Evolutionary conservation across 2,797 vertebrate species (phyloP), one percentile per base, ranked within the genome.

Genomic region (Centropyge bicolor): DNA sequence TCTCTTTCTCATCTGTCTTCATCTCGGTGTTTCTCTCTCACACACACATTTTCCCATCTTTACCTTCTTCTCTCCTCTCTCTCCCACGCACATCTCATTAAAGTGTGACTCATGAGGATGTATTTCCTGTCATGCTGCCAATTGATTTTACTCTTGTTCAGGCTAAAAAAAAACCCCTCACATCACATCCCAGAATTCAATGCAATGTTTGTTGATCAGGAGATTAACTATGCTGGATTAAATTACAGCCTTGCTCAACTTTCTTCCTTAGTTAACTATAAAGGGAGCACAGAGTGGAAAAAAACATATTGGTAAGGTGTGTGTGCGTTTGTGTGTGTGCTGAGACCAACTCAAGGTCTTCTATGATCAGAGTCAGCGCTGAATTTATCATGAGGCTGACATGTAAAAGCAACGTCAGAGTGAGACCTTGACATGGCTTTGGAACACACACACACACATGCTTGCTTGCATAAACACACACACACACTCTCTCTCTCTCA

Each of bases 41-140:
- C 54, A 57, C 59, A 71, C 45, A 43, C 66, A 52, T 40, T 54
- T 76, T 64, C 24, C 17, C 36, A 27, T 60, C 55, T 78, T 80
- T 41, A 60, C 57, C 60, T 40, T 56, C 66, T 51, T 54, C 52
- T 49, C n/a, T 51, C 49, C 52, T 49, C 67, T 59, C 31, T 35
- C 66, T 70, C 74, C 69, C 70, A 62, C 49, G 2, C 69, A 78
- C 74, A 77, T 78, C 76, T 85, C 78, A 83, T 88, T 86, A 83
- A 75, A 78, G 56, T 56, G n/a, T 76, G 66, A 75, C 78, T 90
- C 84, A 66, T 22, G 72, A 27, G 70, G 70, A 72, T 74, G 36
- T 49, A 17, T 77, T 78, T 67, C 45, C 56, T 76, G 56, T 68
- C 63, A 38, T n/a, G 0, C 24, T 51, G 52, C 22, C 68, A 9